A percentile compares a stretch with the other conserved stretches of the same genome.
Conservation (phyloP, 2,888 invertebrate genomes). For the Vanessa cardui region DNA sequence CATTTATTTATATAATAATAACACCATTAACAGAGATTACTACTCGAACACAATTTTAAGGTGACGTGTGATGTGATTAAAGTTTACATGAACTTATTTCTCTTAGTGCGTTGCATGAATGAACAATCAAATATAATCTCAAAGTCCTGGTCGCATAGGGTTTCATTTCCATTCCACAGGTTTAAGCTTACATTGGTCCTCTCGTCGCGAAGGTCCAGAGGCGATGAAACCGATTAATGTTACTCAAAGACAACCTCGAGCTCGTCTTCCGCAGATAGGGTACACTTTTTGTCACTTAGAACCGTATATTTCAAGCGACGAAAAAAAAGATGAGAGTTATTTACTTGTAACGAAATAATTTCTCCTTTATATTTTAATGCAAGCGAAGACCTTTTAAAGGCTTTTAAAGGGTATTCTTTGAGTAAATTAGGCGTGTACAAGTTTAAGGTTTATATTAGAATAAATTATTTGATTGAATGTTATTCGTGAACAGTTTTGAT, state of each 20-base stretch:
- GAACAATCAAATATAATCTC: neutral
- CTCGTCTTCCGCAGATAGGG: conserved; percentile 63
- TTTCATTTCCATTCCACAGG: conserved; percentile 7
- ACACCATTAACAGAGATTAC: neutral
- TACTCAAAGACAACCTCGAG: conserved; percentile 76
- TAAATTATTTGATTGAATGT: no score
- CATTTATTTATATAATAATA: no score
- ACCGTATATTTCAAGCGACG: conserved; percentile 63
- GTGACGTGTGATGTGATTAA: conserved; percentile 14
- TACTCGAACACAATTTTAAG: conserved; percentile 11
- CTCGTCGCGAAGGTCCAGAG: conserved; percentile 10
- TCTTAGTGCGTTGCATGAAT: neutral
- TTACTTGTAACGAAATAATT: conserved; percentile 35
- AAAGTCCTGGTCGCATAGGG: neutral
- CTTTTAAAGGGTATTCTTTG: neutral
- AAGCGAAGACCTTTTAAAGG: neutral
- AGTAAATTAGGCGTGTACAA: no score
- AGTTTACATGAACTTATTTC: neutral
- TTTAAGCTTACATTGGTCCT: conserved; percentile 17
- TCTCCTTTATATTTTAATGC: conserved; percentile 15
- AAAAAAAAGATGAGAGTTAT: conserved; percentile 54
- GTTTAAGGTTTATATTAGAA: no score
- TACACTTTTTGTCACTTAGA: conserved; percentile 80
- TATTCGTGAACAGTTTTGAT: no score
- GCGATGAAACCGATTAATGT: conserved; percentile 75